Evolutionary conservation across 2,888 invertebrate species (phyloP).

Genomic region (Lingula anatina): DNA sequence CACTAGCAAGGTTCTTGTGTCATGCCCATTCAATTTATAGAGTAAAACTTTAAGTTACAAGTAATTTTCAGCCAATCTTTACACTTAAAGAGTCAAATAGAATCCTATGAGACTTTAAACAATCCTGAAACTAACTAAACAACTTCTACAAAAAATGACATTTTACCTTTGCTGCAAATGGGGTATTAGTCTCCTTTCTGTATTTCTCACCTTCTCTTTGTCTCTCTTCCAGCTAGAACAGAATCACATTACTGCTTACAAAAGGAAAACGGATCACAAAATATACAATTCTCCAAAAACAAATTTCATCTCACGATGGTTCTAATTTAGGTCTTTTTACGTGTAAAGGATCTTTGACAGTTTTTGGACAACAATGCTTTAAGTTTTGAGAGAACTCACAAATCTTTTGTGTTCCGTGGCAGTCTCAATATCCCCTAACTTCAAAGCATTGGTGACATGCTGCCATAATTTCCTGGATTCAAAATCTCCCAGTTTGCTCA

Average conservation of each 20-base stretch:
- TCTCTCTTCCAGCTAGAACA: constrained; percentile 43
- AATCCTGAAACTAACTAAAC: too few species aligned
- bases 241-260: neutral
- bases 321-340: too few species aligned
- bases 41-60: too few species aligned
- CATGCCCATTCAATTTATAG: too few species aligned
- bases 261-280: neutral
- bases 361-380: neutral
- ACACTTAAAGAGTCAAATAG: too few species aligned
- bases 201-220: constrained; percentile 47
- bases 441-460: constrained; percentile 53
- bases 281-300: neutral
- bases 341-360: too few species aligned
- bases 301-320: neutral
- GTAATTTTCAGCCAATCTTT: too few species aligned
- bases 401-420: constrained; percentile 53
- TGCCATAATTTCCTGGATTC: constrained; percentile 56
- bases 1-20: too few species aligned
- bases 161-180: constrained; percentile 46
- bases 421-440: constrained; percentile 48
- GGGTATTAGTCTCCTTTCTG: constrained; percentile 36
- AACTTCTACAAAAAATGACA: too few species aligned
- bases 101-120: too few species aligned
- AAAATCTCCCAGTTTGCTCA: constrained; percentile 50
- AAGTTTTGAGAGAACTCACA: too few species aligned